Evolutionary conservation across 2,797 vertebrate genomes (phyloP), one percentile per base, ranked within the genome.

Genomic region (Botia kubotai): DNA sequence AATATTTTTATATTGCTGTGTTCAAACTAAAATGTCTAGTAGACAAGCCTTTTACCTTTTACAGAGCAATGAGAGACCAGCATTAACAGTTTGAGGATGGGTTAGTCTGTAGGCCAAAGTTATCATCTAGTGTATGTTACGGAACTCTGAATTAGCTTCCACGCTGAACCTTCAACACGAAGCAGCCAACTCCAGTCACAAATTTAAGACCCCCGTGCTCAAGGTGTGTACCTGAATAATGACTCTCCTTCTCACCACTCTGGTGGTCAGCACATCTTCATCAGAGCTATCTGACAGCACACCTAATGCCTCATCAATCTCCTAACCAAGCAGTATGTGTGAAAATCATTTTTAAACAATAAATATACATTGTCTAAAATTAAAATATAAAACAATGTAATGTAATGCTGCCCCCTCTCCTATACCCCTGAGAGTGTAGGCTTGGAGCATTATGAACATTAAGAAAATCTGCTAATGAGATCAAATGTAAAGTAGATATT

Each of bases 231-330:
- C 97, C 97, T 98, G 94, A 85, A 98, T 97, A 86, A 98, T 91
- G 91, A 98, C 93, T 86, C 96, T 96, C 77, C 96, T 96, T 73
- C 93, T 94, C 82, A 99, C 84, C 86, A 98, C 92, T 93, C 96
- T 96, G 93, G 95, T 96, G 57, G 95, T 97, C 90, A 98, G 91
- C 91, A 95, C 93, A 67, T 97, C 95, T 0, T 98, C 96, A 80
- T 94, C 97, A 1, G 96, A 97, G 94, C 95, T 97, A 89, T 91
- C 90, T 89, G 96, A 95, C 90, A 95, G 88, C 88, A 89, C 91
- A 67, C 96, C 96, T 81, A 98, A 90, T 85, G 96, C 94, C 88
- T 94, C 89, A 78, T 87, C 90, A 89, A 98, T 86, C 84, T 97
- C 96, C 97, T 98, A 89, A 89, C 85, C 89, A 87, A 93, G 88